Evolutionary conservation across 1,140 invertebrate species (phyloP).

Genomic region (Laupala kohalensis): DNA sequence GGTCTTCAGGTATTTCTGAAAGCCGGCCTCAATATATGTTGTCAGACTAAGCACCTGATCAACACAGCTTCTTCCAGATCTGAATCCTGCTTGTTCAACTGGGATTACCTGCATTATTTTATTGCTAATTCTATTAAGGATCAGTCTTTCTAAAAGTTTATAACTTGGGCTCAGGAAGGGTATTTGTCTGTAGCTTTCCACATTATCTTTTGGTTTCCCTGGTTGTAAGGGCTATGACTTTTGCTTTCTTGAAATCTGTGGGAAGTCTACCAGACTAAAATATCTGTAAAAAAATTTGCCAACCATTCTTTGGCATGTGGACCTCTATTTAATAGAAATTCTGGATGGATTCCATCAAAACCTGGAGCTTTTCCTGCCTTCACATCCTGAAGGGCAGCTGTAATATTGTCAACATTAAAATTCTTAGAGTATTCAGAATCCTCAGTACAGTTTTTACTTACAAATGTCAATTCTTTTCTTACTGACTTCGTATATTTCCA

Average conservation of each 20-base stretch:
- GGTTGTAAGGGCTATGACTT: conserved; percentile 11
- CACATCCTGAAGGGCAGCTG: conserved; percentile 4
- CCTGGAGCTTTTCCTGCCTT: conserved; percentile 11
- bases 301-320: conserved; percentile 3
- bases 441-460: neutral
- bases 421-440: neutral
- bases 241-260: conserved; percentile 6
- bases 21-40: too few relatives aligned
- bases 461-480: neutral
- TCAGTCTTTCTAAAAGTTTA: too few relatives aligned
- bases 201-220: conserved; percentile 5
- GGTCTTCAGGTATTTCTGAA: too few relatives aligned
- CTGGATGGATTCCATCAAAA: conserved; percentile 7
- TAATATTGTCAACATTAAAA: neutral
- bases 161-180: conserved; percentile 2
- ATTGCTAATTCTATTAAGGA: too few relatives aligned
- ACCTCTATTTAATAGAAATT: conserved; percentile 10
- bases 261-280: conserved; percentile 9
- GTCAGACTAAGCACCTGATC: too few relatives aligned
- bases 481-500: neutral
- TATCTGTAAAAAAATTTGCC: conserved; percentile 11
- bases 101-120: too few relatives aligned
- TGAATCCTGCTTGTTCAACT: too few relatives aligned
- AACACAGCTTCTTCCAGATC: too few relatives aligned
- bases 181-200: conserved; percentile 10